A percentile compares a stretch with the other conserved stretches of the same genome.
Evolutionary conservation across 1,140 invertebrate species (phyloP).

Genomic region (Drosophila carrolli): DNA sequence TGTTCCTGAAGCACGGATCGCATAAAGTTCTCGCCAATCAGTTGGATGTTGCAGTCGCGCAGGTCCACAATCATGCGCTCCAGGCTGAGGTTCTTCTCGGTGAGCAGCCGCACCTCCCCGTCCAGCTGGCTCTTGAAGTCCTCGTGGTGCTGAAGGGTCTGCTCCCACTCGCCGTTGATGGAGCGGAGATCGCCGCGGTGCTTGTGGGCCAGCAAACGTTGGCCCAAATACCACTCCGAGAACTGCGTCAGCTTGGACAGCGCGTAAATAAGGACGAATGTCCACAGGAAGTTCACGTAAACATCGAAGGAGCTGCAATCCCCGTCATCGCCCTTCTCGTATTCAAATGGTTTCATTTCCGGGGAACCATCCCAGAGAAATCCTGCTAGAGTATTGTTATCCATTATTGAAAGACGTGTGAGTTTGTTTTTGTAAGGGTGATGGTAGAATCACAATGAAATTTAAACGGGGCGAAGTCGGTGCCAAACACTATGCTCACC

Average conservation of each 20-base stretch:
- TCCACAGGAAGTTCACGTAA: conserved; percentile 49
- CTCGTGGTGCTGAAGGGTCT: conserved; percentile 49
- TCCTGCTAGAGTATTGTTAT: neutral
- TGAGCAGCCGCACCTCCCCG: conserved; percentile 20
- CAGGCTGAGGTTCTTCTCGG: conserved; percentile 44
- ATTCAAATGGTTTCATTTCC: no score
- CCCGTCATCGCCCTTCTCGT: neutral
- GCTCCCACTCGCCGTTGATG: conserved; percentile 57
- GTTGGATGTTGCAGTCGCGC: conserved; percentile 53
- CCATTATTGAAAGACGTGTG: neutral
- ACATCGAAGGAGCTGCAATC: conserved; percentile 14
- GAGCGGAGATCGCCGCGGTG: conserved; percentile 20
- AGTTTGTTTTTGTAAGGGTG: neutral
- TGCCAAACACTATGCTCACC: neutral
- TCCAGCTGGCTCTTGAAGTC: conserved; percentile 33
- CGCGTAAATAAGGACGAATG: conserved; percentile 45
- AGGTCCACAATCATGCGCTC: conserved; percentile 43
- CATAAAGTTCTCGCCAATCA: conserved; percentile 61
- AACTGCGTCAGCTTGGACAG: conserved; percentile 52
- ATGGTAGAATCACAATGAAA: neutral
- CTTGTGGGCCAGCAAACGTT: conserved; percentile 29
- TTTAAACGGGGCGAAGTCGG: neutral
- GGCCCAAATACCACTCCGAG: conserved; percentile 46
- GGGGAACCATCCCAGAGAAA: neutral
- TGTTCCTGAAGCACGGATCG: conserved; percentile 44